Evolutionary conservation across 2,888 invertebrate species (phyloP).

Genomic region (Leptarthrus brevirostris): DNA sequence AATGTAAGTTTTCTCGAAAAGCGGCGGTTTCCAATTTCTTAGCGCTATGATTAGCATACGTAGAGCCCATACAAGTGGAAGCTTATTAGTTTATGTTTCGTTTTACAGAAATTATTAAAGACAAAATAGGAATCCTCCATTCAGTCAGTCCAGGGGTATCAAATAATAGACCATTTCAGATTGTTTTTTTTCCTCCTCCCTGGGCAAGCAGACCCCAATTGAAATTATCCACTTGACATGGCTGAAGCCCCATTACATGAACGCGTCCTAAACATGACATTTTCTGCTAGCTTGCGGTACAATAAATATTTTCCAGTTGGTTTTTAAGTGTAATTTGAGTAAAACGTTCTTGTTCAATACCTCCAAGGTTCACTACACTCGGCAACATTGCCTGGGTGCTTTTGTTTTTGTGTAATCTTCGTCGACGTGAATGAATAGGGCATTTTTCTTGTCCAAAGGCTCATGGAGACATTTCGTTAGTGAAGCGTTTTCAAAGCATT

Average conservation of each 20-base stretch:
- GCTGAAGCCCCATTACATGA: slow-evolving; percentile 18
- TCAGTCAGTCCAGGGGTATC: neutral
- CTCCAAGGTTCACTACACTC: slow-evolving; percentile 18
- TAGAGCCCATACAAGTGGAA: slow-evolving; percentile 50
- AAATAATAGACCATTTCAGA: slow-evolving; percentile 39
- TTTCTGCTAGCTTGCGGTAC: slow-evolving; percentile 35
- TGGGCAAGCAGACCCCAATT: slow-evolving; percentile 44
- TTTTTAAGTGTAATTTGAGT: slow-evolving; percentile 52
- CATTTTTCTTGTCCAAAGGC: neutral
- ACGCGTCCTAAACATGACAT: neutral
- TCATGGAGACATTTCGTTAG: slow-evolving; percentile 1
- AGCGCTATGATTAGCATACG: slow-evolving; percentile 24
- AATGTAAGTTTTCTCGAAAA: slow-evolving; percentile 38
- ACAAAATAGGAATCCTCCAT: slow-evolving; percentile 51
- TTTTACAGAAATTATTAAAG: slow-evolving; percentile 54
- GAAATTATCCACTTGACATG: slow-evolving; percentile 53
- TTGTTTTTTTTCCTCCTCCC: slow-evolving; percentile 1
- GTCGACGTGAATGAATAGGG: neutral
- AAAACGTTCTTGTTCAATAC: slow-evolving; percentile 37
- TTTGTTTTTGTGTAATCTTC: slow-evolving; percentile 10
- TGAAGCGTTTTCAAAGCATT: slow-evolving; percentile 32
- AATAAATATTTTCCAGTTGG: slow-evolving; percentile 53
- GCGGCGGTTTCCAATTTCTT: slow-evolving; percentile 52
- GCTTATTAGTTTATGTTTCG: slow-evolving; percentile 52
- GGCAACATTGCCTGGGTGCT: neutral